A percentile compares a stretch with the other conserved stretches of the same genome.
Evolutionary conservation across 2,888 invertebrate species (phyloP).

Genomic region (Urechis unicinctus): DNA sequence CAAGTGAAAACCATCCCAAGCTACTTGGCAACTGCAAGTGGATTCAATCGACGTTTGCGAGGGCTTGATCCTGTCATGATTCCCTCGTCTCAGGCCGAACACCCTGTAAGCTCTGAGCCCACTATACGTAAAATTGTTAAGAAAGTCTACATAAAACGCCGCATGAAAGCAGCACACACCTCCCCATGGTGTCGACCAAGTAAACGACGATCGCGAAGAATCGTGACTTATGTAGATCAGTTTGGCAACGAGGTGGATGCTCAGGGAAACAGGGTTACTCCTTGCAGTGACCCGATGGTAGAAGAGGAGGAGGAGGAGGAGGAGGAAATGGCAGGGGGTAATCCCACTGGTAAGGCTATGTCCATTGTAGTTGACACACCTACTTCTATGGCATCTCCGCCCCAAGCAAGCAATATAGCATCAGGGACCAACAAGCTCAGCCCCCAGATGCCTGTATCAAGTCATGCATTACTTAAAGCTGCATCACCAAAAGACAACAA

Average conservation of each 20-base stretch:
- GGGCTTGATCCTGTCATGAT: too few species aligned
- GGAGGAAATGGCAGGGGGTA: slow-evolving; percentile 26
- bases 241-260: slow-evolving; percentile 10
- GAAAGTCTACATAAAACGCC: slow-evolving; percentile 1
- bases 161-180: not conserved
- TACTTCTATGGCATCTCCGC: too few species aligned
- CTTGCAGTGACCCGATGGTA: not conserved
- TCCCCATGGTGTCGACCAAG: not conserved
- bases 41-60: not conserved
- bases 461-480: too few species aligned
- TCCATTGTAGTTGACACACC: not conserved
- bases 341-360: not conserved
- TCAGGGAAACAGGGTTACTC: not conserved
- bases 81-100: too few species aligned
- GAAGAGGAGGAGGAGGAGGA: slow-evolving; percentile 9
- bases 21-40: not conserved
- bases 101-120: too few species aligned
- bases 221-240: slow-evolving; percentile 12
- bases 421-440: too few species aligned
- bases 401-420: too few species aligned
- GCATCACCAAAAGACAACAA: too few species aligned
- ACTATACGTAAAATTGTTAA: slow-evolving; percentile 6
- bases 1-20: not conserved
- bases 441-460: too few species aligned
- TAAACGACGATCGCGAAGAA: slow-evolving; percentile 3